Evolutionary conservation across 1,140 invertebrate species (phyloP).

Genomic region (Drosophila fuyamai): DNA sequence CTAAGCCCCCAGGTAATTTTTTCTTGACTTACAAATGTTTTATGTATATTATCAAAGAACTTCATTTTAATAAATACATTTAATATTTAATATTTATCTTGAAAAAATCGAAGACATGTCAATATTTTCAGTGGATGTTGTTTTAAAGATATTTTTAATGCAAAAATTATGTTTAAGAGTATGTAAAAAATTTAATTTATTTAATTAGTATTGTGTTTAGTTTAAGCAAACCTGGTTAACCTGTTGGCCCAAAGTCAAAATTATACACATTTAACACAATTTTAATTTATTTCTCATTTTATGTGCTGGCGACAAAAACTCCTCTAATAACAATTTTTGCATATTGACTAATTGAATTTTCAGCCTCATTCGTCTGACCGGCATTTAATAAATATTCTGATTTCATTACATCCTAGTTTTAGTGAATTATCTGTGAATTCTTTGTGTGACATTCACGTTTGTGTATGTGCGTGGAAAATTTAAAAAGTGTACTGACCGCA

Average conservation of each 20-base stretch:
- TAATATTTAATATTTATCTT: too few species aligned
- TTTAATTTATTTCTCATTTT: constrained; percentile 49
- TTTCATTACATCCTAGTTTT: constrained; percentile 58
- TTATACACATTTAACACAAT: constrained; percentile 43
- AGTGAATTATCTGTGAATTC: constrained; percentile 5
- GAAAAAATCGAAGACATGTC: too few species aligned
- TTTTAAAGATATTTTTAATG: too few species aligned
- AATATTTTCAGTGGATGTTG: too few species aligned
- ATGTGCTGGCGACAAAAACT: constrained; percentile 33
- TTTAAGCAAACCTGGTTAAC: too few species aligned
- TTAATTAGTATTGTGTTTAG: too few species aligned
- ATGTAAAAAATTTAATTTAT: too few species aligned
- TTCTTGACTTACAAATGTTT: background rate
- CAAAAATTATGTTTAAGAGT: too few species aligned
- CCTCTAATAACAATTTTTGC: constrained; percentile 63
- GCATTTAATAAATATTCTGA: constrained; percentile 73
- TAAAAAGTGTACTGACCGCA: constrained; percentile 38
- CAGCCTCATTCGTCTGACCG: constrained; percentile 25
- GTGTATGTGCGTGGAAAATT: constrained; percentile 23
- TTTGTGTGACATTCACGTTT: background rate
- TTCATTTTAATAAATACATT: too few species aligned
- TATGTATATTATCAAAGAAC: background rate
- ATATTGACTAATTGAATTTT: constrained; percentile 51
- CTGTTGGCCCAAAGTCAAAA: background rate
- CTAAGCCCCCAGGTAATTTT: background rate